Conservation (phyloP, 2,888 invertebrate species). For the Morpho achilles region DNA sequence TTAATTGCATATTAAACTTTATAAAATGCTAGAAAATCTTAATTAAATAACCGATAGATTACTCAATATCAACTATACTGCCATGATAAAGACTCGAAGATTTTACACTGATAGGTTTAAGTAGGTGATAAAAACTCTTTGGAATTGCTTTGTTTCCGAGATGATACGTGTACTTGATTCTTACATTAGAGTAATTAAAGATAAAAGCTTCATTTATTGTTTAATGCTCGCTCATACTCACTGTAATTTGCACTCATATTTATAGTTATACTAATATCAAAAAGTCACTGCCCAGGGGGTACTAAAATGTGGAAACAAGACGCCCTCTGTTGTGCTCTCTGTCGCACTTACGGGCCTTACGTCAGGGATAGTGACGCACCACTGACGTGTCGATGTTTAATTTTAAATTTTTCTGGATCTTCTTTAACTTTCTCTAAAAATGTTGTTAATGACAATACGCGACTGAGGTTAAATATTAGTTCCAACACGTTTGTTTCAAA, state of each 20-base stretch:
- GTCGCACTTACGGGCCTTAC: too few species aligned
- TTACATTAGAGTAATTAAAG: slow-evolving; percentile 13
- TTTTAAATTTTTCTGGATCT: too few species aligned
- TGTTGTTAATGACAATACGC: too few species aligned
- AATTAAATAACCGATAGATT: slow-evolving; percentile 5
- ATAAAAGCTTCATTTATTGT: slow-evolving; percentile 6
- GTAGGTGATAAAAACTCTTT: slow-evolving; percentile 17
- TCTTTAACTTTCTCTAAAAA: too few species aligned
- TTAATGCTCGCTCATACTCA: slow-evolving; percentile 3
- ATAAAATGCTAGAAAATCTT: not conserved
- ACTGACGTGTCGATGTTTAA: too few species aligned
- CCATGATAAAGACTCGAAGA: slow-evolving; percentile 24
- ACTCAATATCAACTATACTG: slow-evolving; percentile 23
- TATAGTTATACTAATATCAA: not conserved
- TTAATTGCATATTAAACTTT: not conserved
- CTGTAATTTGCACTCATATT: slow-evolving; percentile 23
- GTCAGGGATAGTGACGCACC: too few species aligned
- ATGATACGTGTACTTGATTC: slow-evolving; percentile 18
- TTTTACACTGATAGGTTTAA: slow-evolving; percentile 22
- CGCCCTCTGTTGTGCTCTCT: too few species aligned
- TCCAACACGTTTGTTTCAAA: too few species aligned
- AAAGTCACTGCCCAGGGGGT: too few species aligned
- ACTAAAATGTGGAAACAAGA: too few species aligned
- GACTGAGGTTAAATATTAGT: too few species aligned
- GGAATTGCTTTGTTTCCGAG: slow-evolving; percentile 25